These are phyloP conservation scores for Spodoptera picta DNA, from an alignment of 2,888 invertebrate genomes.

Conservation along the genomic window DNA sequence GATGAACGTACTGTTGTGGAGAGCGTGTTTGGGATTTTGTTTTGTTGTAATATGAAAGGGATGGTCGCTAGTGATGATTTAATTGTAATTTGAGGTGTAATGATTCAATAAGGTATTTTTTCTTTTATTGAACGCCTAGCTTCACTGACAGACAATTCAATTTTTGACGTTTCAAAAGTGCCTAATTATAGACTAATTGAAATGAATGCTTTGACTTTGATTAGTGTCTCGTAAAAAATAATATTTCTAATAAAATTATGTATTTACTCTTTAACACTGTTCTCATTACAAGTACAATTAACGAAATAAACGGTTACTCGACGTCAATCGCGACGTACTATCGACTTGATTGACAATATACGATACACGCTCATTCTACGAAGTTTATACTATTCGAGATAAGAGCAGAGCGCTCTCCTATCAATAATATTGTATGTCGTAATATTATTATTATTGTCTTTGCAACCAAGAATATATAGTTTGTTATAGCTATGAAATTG, in stretches of 20 bases:
- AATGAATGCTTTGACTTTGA: too few relatives aligned
- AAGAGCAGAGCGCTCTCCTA: slow-evolving; percentile 25
- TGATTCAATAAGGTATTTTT: too few relatives aligned
- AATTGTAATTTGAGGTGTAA: too few relatives aligned
- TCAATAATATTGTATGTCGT: slow-evolving; percentile 14
- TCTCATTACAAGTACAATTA: slow-evolving; percentile 26
- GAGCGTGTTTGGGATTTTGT: slow-evolving; percentile 3
- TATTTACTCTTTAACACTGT: slow-evolving; percentile 4
- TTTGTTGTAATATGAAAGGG: too few relatives aligned
- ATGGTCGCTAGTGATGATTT: too few relatives aligned
- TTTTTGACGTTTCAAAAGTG: too few relatives aligned
- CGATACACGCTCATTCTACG: slow-evolving; percentile 17
- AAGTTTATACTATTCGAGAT: slow-evolving; percentile 41
- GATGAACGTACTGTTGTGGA: slow-evolving; percentile 44
- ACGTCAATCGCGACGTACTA: slow-evolving; percentile 19
- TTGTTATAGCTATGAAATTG: background rate
- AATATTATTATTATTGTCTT: background rate
- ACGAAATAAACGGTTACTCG: slow-evolving; percentile 24
- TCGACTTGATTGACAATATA: slow-evolving; percentile 49
- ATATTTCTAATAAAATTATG: too few relatives aligned
- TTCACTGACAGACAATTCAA: too few relatives aligned
- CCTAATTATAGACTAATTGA: too few relatives aligned
- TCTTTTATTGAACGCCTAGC: too few relatives aligned
- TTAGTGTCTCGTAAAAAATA: too few relatives aligned
- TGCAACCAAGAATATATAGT: background rate